Evolutionary conservation across 2,888 invertebrate species (phyloP).

Genomic region (Molorchus minor): DNA sequence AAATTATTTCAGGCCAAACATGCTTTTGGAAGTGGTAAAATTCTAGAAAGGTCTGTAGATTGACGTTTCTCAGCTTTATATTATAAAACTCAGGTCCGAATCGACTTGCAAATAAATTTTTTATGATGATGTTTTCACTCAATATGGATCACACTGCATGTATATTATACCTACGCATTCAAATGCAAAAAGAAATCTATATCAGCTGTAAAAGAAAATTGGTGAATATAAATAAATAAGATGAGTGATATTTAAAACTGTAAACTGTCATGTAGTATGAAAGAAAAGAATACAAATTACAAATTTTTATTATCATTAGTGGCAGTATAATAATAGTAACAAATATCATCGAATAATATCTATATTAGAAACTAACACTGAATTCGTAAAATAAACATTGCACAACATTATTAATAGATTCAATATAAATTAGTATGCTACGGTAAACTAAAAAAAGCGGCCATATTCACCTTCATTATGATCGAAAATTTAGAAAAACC

Average conservation of each 20-base stretch:
- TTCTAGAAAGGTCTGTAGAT: no score
- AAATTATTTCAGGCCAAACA: no score
- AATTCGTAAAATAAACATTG: slow-evolving; percentile 43
- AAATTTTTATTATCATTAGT: slow-evolving; percentile 56
- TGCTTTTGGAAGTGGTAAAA: no score
- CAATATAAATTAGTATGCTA: slow-evolving; percentile 18
- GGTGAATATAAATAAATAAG: background rate
- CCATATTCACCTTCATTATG: slow-evolving; percentile 10
- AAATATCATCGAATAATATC: slow-evolving; percentile 48
- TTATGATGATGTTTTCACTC: no score
- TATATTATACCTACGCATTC: no score
- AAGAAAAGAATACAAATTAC: slow-evolving; percentile 50
- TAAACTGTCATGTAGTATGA: no score
- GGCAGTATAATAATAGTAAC: slow-evolving; percentile 54
- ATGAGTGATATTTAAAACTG: no score
- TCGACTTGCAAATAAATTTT: no score
- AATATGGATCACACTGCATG: no score
- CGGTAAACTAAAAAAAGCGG: slow-evolving; percentile 26
- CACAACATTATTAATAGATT: slow-evolving; percentile 30
- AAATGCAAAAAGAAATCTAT: no score
- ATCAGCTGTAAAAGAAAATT: background rate
- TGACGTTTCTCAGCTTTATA: no score
- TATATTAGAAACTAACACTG: slow-evolving; percentile 37
- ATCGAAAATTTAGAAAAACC: slow-evolving; percentile 29
- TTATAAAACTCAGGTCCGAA: no score